Evolutionary conservation across 2,888 invertebrate genomes (phyloP).

Genomic region (Vanessa cardui): DNA sequence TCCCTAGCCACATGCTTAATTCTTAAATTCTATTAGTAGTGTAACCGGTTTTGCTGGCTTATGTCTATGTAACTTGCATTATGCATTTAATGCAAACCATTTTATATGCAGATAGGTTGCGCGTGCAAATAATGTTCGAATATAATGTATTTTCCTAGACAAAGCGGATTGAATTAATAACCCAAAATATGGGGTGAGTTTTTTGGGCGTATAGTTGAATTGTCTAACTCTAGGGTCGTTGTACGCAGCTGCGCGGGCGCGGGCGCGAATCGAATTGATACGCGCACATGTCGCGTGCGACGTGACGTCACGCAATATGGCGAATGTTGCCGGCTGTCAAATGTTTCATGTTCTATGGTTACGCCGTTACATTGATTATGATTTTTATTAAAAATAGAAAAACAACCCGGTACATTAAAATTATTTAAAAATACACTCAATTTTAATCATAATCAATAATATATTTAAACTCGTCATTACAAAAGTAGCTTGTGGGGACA

Average conservation of each 20-base stretch:
- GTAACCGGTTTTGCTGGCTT: constrained; percentile 19
- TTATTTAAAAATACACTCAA: too few species aligned
- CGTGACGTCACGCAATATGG: constrained; percentile 57
- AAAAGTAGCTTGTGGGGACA: neutral
- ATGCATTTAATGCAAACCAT: constrained; percentile 56
- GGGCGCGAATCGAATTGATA: constrained; percentile 78
- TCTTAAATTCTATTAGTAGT: constrained; percentile 17
- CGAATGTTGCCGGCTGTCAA: constrained; percentile 28
- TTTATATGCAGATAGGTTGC: constrained; percentile 66
- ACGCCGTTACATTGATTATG: neutral
- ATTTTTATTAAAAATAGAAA: neutral
- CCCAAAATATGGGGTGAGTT: constrained; percentile 68
- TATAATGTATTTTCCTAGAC: constrained; percentile 65
- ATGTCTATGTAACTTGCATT: constrained; percentile 17
- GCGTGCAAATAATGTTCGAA: constrained; percentile 63
- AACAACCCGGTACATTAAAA: too few species aligned
- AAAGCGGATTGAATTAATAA: constrained; percentile 73
- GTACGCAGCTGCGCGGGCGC: constrained; percentile 76
- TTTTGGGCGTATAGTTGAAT: constrained; percentile 57
- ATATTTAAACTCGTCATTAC: too few species aligned
- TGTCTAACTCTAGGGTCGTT: constrained; percentile 62
- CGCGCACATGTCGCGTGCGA: constrained; percentile 61
- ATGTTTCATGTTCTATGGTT: constrained; percentile 23
- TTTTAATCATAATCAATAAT: too few species aligned
- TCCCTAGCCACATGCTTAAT: constrained; percentile 19